These are phyloP conservation scores for Idris sp. DNA, from an alignment of 1,140 invertebrate genomes.

Conservation along the genomic window DNA sequence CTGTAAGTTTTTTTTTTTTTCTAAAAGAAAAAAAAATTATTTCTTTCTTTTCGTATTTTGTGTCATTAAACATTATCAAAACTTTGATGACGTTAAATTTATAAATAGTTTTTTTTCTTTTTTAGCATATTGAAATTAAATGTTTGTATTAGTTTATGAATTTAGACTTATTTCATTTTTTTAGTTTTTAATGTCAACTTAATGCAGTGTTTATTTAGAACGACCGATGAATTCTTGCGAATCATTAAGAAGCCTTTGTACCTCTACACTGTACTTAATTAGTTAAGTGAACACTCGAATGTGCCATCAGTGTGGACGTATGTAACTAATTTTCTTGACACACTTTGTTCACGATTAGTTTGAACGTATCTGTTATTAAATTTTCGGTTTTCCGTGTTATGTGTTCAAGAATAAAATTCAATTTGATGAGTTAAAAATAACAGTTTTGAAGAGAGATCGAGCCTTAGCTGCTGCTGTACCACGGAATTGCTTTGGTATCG, in stretches of 20 bases:
- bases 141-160: no score
- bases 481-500: conserved; percentile 10
- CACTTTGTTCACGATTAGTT: conserved; percentile 9
- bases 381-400: conserved; percentile 5
- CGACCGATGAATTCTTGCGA: conserved; percentile 4
- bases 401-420: not conserved
- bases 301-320: conserved; percentile 11
- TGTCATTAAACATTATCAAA: no score
- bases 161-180: no score
- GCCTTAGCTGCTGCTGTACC: not conserved
- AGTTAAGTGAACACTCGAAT: conserved; percentile 49
- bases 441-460: conserved; percentile 2
- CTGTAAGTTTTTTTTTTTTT: no score
- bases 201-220: no score
- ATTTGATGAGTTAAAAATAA: conserved; percentile 21
- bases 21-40: no score
- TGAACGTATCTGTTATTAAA: not conserved
- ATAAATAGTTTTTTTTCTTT: no score
- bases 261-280: conserved; percentile 42
- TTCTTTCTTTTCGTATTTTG: no score
- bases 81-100: no score
- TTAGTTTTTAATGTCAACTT: no score
- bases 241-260: conserved; percentile 43
- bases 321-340: conserved; percentile 36
- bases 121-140: no score